Evolutionary conservation across 2,113 vertebrate genomes (phyloP).

Genomic region (Nerophis ophidion): DNA sequence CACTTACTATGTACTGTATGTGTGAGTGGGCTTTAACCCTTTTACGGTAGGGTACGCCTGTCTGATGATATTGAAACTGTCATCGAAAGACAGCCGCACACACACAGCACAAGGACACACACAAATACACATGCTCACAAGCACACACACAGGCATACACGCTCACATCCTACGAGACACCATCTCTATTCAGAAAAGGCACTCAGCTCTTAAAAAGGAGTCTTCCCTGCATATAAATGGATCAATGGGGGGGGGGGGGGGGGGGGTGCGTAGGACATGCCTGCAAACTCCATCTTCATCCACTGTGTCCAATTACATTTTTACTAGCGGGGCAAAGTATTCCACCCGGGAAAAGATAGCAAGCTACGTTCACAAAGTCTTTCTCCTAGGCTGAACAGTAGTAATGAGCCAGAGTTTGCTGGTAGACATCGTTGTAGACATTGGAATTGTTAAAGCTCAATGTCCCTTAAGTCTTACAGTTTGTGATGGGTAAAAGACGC

Average conservation of each 20-base stretch:
- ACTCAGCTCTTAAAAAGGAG: constrained; percentile 33
- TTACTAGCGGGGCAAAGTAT: constrained; percentile 18
- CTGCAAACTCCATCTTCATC: constrained; percentile 47
- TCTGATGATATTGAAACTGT: constrained; percentile 27
- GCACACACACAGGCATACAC: neutral
- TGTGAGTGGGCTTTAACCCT: constrained; percentile 3
- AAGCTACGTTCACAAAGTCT: constrained; percentile 16
- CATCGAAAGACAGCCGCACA: constrained; percentile 18
- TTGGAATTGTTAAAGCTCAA: no score
- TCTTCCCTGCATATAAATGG: constrained; percentile 23
- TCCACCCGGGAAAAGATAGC: constrained; percentile 25
- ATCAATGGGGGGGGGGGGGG: constrained; percentile 36
- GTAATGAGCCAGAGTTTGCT: constrained; percentile 16
- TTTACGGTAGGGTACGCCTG: constrained; percentile 4
- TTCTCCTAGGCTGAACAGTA: constrained; percentile 9
- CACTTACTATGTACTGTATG: neutral
- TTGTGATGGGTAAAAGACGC: no score
- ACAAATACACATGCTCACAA: no score
- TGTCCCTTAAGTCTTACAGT: constrained; percentile 11
- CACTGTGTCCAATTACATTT: constrained; percentile 14
- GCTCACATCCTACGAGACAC: constrained; percentile 16
- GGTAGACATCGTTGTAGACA: neutral
- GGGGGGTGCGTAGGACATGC: constrained; percentile 4
- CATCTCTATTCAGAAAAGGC: constrained; percentile 40
- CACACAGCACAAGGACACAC: neutral